Evolutionary conservation across 2,797 vertebrate species (phyloP).

Genomic region (Synanceia verrucosa): DNA sequence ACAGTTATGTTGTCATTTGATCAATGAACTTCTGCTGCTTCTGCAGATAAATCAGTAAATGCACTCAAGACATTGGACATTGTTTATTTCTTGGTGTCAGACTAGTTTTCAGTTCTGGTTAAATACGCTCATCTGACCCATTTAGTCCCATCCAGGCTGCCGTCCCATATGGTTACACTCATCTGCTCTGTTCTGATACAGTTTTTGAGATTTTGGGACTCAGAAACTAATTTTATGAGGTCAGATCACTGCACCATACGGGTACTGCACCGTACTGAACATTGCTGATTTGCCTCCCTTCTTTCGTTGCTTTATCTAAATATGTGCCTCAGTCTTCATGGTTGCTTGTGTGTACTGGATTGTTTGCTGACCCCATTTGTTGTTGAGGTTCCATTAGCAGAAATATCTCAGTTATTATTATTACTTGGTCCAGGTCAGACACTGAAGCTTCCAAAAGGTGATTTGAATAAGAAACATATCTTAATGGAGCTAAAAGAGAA

Average conservation of each 20-base stretch:
- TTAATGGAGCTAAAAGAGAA: neutral
- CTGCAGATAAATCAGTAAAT: neutral
- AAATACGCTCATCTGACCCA: conserved; percentile 41
- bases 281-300: neutral
- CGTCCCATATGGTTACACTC: neutral
- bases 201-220: conserved; percentile 34
- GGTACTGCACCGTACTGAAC: conserved; percentile 3
- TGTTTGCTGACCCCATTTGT: conserved; percentile 22
- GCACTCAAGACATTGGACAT: neutral
- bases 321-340: conserved; percentile 8
- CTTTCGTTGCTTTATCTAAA: conserved; percentile 6
- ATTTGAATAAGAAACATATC: neutral
- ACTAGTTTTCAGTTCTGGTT: conserved; percentile 8
- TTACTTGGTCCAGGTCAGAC: neutral
- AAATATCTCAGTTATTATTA: conserved; percentile 20
- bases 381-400: conserved; percentile 13
- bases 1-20: neutral
- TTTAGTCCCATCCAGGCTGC: conserved; percentile 31
- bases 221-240: conserved; percentile 44
- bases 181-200: conserved; percentile 13
- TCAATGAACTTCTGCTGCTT: neutral
- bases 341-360: neutral
- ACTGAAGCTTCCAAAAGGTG: conserved; percentile 5
- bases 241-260: conserved; percentile 19
- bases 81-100: neutral